Conservation (phyloP, 2,888 invertebrate genomes). For the Automeris io region DNA sequence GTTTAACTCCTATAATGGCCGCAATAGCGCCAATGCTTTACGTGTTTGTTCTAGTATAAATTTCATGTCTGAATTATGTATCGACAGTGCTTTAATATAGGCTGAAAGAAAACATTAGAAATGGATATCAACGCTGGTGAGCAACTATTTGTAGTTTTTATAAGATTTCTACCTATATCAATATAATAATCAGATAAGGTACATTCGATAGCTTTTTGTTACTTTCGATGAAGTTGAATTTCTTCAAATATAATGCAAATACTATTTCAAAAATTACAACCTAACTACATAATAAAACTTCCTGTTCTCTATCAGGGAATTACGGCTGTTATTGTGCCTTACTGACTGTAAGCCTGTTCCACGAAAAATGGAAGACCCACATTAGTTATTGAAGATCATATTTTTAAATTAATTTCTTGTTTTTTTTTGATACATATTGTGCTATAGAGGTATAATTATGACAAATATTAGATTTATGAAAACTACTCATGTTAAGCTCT, state of each 20-base stretch:
- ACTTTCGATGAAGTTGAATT: constrained; percentile 12
- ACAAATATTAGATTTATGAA: too few relatives aligned
- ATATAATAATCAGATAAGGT: constrained; percentile 21
- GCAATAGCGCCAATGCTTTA: constrained; percentile 74
- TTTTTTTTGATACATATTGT: too few relatives aligned
- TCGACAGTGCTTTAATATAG: constrained; percentile 34
- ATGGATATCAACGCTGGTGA: constrained; percentile 74
- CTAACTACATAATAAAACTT: too few relatives aligned
- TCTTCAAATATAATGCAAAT: not conserved
- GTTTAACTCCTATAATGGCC: constrained; percentile 73
- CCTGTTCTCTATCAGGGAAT: too few relatives aligned
- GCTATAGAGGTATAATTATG: too few relatives aligned
- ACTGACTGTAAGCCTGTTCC: not conserved
- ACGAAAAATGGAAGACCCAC: not conserved
- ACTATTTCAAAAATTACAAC: not conserved
- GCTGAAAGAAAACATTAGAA: constrained; percentile 46
- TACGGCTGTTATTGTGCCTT: not conserved
- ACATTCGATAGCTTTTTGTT: constrained; percentile 22
- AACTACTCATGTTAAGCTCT: too few relatives aligned
- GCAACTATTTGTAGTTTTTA: constrained; percentile 23
- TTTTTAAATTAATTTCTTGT: too few relatives aligned
- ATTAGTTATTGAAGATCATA: not conserved
- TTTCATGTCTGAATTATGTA: constrained; percentile 38
- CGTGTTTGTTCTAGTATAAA: constrained; percentile 57
- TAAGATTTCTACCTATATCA: constrained; percentile 14